Conservation (phyloP, 1,140 invertebrate species). For the Meloidogyne hapla region DNA sequence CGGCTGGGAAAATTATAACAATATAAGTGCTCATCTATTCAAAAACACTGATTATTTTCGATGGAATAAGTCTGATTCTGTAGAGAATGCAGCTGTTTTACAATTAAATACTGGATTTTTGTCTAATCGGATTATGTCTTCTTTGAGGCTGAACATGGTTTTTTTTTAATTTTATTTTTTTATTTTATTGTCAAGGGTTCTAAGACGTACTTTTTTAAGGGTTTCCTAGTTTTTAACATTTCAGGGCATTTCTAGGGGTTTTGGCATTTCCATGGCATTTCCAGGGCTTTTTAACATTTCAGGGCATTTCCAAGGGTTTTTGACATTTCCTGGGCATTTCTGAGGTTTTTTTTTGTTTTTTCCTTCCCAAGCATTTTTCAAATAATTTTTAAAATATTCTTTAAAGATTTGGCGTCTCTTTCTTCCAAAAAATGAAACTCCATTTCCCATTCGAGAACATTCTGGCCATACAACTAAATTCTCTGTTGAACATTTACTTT, state of each 20-base stretch:
- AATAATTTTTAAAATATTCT: background rate
- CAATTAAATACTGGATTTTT: slow-evolving; percentile 37
- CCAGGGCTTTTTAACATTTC: no score
- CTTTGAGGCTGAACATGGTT: slow-evolving; percentile 53
- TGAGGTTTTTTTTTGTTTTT: no score
- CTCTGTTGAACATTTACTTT: slow-evolving; percentile 54
- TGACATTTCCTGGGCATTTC: no score
- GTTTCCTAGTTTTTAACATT: no score
- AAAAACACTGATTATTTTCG: slow-evolving; percentile 43
- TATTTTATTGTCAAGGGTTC: background rate
- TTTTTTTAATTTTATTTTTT: slow-evolving; percentile 1
- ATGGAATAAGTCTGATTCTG: slow-evolving; percentile 56
- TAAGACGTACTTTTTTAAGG: no score
- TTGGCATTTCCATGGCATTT: no score
- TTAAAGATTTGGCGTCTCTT: slow-evolving; percentile 57
- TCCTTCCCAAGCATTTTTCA: slow-evolving; percentile 8
- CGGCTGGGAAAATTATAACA: slow-evolving; percentile 59
- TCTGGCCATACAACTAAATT: slow-evolving; percentile 62
- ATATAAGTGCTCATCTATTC: slow-evolving; percentile 33
- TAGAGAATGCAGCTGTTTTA: slow-evolving; percentile 55
- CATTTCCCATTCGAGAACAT: slow-evolving; percentile 59
- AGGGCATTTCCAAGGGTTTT: no score
- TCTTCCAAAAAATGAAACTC: slow-evolving; percentile 42
- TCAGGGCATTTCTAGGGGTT: no score
- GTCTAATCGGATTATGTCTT: slow-evolving; percentile 42